Conservation (phyloP, 2,888 invertebrate species). For the Lamellibrachia columna region DNA sequence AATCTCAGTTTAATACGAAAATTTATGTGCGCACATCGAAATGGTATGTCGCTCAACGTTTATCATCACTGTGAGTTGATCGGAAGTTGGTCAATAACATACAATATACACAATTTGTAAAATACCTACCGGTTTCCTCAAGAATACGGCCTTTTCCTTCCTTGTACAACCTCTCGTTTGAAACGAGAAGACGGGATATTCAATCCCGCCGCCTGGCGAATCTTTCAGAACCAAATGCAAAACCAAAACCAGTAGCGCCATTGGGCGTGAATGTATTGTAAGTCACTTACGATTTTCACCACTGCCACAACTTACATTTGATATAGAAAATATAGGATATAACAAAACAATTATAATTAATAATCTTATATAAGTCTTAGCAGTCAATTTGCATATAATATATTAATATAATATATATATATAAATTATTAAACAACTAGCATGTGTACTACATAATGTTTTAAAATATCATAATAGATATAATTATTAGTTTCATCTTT, state of each 20-base stretch:
- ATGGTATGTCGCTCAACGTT: not conserved
- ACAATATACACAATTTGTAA: not conserved
- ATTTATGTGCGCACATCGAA: not conserved
- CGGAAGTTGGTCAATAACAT: not conserved
- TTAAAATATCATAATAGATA: no score
- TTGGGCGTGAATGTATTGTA: no score
- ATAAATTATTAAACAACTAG: no score
- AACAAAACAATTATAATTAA: no score
- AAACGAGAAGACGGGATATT: constrained; percentile 7
- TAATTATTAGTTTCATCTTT: no score
- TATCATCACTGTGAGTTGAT: not conserved
- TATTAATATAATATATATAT: no score
- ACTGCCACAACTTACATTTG: no score
- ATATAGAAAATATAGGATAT: no score
- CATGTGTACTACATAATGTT: no score
- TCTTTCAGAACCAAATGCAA: not conserved
- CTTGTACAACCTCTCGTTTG: not conserved
- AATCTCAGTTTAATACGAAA: not conserved
- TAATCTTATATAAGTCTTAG: no score
- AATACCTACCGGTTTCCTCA: constrained; percentile 16
- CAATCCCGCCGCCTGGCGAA: not conserved
- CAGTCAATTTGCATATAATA: no score
- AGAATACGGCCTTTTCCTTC: not conserved
- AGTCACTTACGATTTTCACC: no score
- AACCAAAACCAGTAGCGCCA: not conserved